phyloP scores from a whole-genome alignment of 2,113 vertebrate species.

The Otis tarda region DNA sequence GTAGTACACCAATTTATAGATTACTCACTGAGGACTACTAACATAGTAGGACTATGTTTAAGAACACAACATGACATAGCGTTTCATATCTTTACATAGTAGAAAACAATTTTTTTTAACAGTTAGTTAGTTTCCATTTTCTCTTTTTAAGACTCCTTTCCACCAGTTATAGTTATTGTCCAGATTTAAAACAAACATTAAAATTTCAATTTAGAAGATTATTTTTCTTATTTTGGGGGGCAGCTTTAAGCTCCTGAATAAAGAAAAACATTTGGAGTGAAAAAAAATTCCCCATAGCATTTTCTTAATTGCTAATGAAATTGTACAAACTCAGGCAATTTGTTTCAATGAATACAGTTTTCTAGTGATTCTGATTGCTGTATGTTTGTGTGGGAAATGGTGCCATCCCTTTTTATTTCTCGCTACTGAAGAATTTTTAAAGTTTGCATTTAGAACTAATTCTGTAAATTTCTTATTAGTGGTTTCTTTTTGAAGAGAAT shows the following conservation, averaged over 20 bases:
- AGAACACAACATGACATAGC: not conserved
- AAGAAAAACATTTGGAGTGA: not conserved
- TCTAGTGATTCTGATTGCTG: not conserved
- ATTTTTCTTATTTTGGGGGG: not conserved
- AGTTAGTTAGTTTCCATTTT: not conserved
- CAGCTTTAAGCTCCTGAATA: not conserved
- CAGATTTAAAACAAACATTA: not conserved
- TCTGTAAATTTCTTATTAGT: not conserved
- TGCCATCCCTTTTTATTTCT: not conserved
- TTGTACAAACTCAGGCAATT: not conserved
- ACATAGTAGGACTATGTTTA: not conserved
- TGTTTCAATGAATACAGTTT: not conserved
- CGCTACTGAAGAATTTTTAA: not conserved
- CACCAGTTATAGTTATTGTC: not conserved
- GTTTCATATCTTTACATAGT: not conserved
- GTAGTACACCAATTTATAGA: not conserved
- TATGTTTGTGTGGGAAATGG: not conserved
- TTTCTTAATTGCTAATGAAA: not conserved
- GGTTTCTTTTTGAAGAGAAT: not conserved
- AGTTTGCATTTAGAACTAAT: not conserved
- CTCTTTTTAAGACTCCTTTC: not conserved
- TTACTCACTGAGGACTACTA: not conserved
- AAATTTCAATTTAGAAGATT: not conserved
- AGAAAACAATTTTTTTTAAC: not conserved
- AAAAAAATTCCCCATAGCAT: not conserved